Evolutionary conservation across 2,797 vertebrate genomes (phyloP).

Genomic region (Pantherophis alleghaniensis): DNA sequence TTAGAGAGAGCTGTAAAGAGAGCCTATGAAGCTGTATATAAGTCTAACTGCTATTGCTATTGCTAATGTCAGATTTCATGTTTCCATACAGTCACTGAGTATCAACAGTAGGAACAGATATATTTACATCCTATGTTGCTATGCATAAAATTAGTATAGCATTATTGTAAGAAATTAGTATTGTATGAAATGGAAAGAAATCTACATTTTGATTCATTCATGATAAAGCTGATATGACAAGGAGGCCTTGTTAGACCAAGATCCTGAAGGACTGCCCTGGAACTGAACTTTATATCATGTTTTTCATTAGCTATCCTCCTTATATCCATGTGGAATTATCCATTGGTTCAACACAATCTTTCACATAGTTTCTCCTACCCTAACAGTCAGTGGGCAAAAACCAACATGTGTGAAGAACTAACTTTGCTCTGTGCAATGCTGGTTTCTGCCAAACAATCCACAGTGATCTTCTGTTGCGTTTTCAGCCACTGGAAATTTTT

Average conservation of each 20-base stretch:
- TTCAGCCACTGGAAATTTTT: neutral
- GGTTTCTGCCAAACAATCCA: conserved; percentile 20
- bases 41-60: no score
- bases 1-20: no score
- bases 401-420: conserved; percentile 24
- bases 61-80: neutral
- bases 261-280: conserved; percentile 50
- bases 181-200: neutral
- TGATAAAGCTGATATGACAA: conserved; percentile 27
- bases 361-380: conserved; percentile 49
- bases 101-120: neutral
- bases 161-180: neutral
- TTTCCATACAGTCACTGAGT: neutral
- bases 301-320: conserved; percentile 52
- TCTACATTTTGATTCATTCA: conserved; percentile 19
- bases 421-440: neutral
- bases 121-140: neutral
- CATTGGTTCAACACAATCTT: conserved; percentile 39
- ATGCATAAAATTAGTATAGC: neutral
- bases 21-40: no score
- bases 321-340: conserved; percentile 50
- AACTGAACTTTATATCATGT: conserved; percentile 55
- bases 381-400: conserved; percentile 52
- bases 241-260: conserved; percentile 35
- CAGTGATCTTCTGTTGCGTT: conserved; percentile 19